Evolutionary conservation across 1,140 invertebrate genomes (phyloP).

Genomic region (Carcinoscorpius rotundicauda): DNA sequence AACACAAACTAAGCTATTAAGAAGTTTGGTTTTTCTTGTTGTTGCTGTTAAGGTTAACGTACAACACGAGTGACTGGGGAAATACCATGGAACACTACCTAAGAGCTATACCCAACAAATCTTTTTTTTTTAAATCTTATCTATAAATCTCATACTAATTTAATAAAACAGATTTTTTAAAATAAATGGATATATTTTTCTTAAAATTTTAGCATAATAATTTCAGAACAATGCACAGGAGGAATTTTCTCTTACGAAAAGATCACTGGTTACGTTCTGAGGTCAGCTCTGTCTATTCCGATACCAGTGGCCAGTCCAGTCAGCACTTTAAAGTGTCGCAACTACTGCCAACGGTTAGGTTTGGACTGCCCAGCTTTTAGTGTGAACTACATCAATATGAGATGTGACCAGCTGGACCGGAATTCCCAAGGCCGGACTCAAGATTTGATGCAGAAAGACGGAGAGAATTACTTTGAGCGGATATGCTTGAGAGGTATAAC

Average conservation of each 20-base stretch:
- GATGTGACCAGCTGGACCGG: constrained; percentile 38
- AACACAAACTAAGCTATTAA: too few relatives aligned
- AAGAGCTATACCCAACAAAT: too few relatives aligned
- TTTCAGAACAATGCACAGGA: constrained; percentile 35
- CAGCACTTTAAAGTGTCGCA: constrained; percentile 32
- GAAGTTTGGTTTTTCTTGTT: too few relatives aligned
- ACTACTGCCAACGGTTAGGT: constrained; percentile 32
- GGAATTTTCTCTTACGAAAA: constrained; percentile 41
- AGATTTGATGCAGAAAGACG: constrained; percentile 33
- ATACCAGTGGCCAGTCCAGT: constrained; percentile 29
- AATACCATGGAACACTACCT: too few relatives aligned
- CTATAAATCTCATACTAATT: too few relatives aligned
- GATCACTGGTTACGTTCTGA: constrained; percentile 36
- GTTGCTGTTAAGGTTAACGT: too few relatives aligned
- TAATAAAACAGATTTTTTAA: too few relatives aligned
- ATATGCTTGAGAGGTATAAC: constrained; percentile 36
- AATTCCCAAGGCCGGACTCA: constrained; percentile 38
- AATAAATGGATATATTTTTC: too few relatives aligned
- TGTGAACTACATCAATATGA: constrained; percentile 35
- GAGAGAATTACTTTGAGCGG: constrained; percentile 40
- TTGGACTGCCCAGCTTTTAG: constrained; percentile 38
- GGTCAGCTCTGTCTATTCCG: constrained; percentile 34
- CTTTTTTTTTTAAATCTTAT: too few relatives aligned
- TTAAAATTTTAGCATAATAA: too few relatives aligned
- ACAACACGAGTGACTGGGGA: too few relatives aligned